A percentile compares a stretch with the other conserved stretches of the same genome.
phyloP scores from a whole-genome alignment of 2,797 vertebrate species.

The Parauchenoglanis ngamensis region DNA sequence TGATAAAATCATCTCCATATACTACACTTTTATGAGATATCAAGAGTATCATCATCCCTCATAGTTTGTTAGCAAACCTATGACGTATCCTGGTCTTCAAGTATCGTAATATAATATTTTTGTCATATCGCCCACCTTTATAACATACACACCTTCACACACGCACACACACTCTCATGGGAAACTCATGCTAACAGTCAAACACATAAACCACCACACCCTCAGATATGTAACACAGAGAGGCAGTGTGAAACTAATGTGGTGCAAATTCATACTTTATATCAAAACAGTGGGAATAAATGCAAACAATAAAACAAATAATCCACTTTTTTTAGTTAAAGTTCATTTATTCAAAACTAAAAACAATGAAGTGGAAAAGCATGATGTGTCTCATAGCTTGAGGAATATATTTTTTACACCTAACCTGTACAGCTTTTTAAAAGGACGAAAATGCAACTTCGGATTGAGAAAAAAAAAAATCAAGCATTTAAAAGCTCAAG shows the following conservation, averaged over 20 bases:
- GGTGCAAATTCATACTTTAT: conserved; percentile 2
- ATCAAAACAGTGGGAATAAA: not conserved
- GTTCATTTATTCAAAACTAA: conserved; percentile 17
- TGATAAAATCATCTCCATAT: not conserved
- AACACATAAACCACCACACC: conserved; percentile 45
- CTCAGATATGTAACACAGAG: conserved; percentile 42
- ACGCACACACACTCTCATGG: conserved; percentile 3
- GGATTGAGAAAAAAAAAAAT: not conserved
- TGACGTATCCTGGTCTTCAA: not conserved
- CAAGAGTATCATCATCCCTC: not conserved
- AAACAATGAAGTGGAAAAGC: not conserved
- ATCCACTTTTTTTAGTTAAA: not conserved
- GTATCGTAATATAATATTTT: not conserved
- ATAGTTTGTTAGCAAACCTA: not conserved
- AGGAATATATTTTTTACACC: not conserved
- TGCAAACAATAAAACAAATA: not conserved
- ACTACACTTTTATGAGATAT: not conserved
- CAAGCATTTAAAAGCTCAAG: not conserved
- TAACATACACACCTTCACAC: not conserved
- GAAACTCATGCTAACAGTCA: conserved; percentile 39
- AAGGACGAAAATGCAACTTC: not conserved
- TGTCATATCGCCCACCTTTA: not conserved
- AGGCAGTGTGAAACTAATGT: conserved; percentile 33
- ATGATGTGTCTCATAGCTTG: not conserved
- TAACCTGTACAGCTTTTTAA: conserved; percentile 32